A percentile compares a stretch with the other conserved stretches of the same genome.
These are phyloP conservation scores for Stegodyphus mimosarum DNA, from an alignment of 1,140 invertebrate species.

Conservation along the genomic window DNA sequence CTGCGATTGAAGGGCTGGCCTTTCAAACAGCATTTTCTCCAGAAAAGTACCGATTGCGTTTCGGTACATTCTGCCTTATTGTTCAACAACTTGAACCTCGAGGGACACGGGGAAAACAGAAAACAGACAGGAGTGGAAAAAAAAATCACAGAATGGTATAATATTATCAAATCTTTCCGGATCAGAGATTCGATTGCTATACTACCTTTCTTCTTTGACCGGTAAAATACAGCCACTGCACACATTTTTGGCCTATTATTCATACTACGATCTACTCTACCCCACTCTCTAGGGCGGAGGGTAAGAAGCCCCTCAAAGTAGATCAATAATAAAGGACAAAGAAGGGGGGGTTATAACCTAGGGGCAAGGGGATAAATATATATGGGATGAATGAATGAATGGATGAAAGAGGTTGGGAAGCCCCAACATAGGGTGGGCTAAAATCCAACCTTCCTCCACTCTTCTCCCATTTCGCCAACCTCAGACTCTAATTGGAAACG, in stretches of 20 bases:
- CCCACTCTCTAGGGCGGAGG: neutral
- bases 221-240: neutral
- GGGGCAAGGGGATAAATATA: neutral
- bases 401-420: slow-evolving; percentile 48
- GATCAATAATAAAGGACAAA: slow-evolving; percentile 52
- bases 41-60: slow-evolving; percentile 38
- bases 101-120: neutral
- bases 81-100: slow-evolving; percentile 6
- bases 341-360: slow-evolving; percentile 26
- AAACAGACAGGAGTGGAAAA: neutral
- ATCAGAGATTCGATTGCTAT: slow-evolving; percentile 26
- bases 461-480: neutral
- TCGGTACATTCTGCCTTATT: slow-evolving; percentile 18
- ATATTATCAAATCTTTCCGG: slow-evolving; percentile 58
- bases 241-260: slow-evolving; percentile 58
- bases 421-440: slow-evolving; percentile 30
- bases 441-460: neutral
- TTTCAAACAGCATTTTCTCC: neutral
- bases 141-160: slow-evolving; percentile 2
- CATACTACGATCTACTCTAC: neutral
- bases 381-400: neutral
- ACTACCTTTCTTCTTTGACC: slow-evolving; percentile 21
- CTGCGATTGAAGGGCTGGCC: neutral
- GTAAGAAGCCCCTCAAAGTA: slow-evolving; percentile 46
- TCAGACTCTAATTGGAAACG: slow-evolving; percentile 31